Base-by-base conservation (phyloP, 23 tunicate species). In the Styela clava region DNA sequence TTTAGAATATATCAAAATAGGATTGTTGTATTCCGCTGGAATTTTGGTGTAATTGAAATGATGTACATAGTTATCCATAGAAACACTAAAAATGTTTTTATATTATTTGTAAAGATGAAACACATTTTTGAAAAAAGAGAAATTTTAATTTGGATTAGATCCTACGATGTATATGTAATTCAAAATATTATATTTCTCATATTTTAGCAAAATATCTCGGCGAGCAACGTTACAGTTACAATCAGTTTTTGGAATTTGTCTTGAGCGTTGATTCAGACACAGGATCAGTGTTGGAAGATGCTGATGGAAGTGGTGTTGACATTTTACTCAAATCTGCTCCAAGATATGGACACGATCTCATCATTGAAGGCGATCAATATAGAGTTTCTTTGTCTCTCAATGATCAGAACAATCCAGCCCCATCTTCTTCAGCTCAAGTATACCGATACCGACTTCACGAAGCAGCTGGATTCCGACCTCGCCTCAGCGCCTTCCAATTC, bases 381-480 rank as follows among this genome's bases (percentile, higher is more conserved):
- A 74, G 81, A 69, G 93, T 93, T 27, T 32, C 83, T n/a, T 51
- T 78, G 31, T 74, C 97, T 33, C 79, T 88, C 25, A 77, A 70
- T 21, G 89, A 52, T 23, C 98, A 94, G 95, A 77, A 82, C 34
- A 87, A 93, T 63, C 86, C 84, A n/a, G 36, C 73, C 9, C 98
- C 98, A 28, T 82, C 79, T 0, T 2, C 36, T 5, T 73, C 76
- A n/a, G 69, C 68, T 1, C 89, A 87, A 31, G 61, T 74, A 19
- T 93, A 82, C 72, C 74, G 89, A 18, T 87, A 87, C 87, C 87
- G 94, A 24, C 84, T 93, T n/a, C 98, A 93, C 69, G 98, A 88
- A 70, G 81, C 82, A 12, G 89, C 92, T 20, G 93, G 87, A n/a
- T 93, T 93, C 37, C 31, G n/a, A n/a, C 98, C 98, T 20, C 52